Evolutionary conservation across 2,888 invertebrate genomes (phyloP).

Genomic region (Oxystoma pomonae): DNA sequence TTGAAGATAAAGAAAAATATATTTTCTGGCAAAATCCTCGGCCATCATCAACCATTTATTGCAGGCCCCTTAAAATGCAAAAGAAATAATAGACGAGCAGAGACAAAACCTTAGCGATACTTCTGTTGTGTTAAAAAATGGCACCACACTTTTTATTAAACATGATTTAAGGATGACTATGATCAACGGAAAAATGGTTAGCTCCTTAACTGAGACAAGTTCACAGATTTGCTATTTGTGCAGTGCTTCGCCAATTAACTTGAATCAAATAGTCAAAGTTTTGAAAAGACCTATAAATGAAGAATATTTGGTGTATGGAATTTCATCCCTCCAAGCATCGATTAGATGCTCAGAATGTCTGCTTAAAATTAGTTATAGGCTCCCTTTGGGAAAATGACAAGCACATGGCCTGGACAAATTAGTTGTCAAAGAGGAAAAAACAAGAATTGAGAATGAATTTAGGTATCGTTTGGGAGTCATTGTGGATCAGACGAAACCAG

Average conservation of each 20-base stretch:
- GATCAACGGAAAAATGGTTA: neutral
- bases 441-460: neutral
- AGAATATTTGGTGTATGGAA: constrained; percentile 23
- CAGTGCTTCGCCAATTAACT: constrained; percentile 23
- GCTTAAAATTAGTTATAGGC: constrained; percentile 27
- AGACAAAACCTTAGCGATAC: neutral
- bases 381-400: neutral
- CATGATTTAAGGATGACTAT: neutral
- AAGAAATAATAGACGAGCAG: neutral
- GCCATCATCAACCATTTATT: neutral
- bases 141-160: constrained; percentile 12
- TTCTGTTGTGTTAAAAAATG: neutral
- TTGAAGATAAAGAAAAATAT: neutral
- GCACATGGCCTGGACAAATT: neutral
- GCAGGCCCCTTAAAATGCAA: constrained; percentile 4
- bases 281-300: constrained; percentile 1
- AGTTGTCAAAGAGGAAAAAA: neutral
- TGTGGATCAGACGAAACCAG: constrained; percentile 2
- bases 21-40: constrained; percentile 6
- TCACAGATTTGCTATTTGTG: constrained; percentile 11
- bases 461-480: constrained; percentile 13
- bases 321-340: constrained; percentile 30
- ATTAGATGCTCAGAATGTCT: constrained; percentile 32
- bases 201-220: neutral
- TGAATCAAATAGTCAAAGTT: constrained; percentile 26